Base-by-base conservation (phyloP, 92 coral and sea anemone genomes). In the Epizoanthus scotinus region DNA sequence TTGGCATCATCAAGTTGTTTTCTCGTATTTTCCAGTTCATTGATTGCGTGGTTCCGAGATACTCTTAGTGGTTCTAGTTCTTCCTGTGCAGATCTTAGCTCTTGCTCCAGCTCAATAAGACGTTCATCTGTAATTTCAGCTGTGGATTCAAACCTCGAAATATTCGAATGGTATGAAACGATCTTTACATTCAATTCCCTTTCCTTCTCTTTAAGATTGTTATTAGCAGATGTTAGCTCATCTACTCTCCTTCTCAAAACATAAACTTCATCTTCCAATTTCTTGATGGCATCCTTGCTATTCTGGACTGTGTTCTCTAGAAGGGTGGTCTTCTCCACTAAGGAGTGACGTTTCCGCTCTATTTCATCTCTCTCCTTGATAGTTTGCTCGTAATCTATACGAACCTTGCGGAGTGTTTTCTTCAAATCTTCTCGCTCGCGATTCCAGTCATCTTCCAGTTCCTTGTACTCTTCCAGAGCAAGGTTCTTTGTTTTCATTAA, bases 21-120 rank as follows among this genome's bases (percentile, higher is more conserved):
- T 40, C 65, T 81, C 5, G 81, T 84, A 61, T 40, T 82, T 29
- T 75, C 77, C 42, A 90, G 78, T 22, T 90, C 91, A 54, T 85
- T 73, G n/a, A 88, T 90, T 25, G 90, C 88, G 24, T 88, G 91
- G 68, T 93, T 94, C 28, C 97, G 94, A 19, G 87, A 86, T 56
- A 83, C 91, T 54, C 84, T 73, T 19, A 93, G 78, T 25, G 83
- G 67, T 54, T 82, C 83, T 6, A 90, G 83, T 72, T 93, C 97
- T 17, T 86, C 92, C 58, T 85, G 78, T 61, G 88, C 86, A 9
- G 91, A 80, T 54, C 47, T 59, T 62, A 90, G 79, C 31, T 93
- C 97, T 68, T 90, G 93, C 72, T 93, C 94, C 49, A 93, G 71
- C 64, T 90, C 97, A 78, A 93, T 78, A 31, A 93, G 77, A 36